phyloP scores from a whole-genome alignment of 2,113 vertebrate genomes.

The Scatophagus argus region DNA sequence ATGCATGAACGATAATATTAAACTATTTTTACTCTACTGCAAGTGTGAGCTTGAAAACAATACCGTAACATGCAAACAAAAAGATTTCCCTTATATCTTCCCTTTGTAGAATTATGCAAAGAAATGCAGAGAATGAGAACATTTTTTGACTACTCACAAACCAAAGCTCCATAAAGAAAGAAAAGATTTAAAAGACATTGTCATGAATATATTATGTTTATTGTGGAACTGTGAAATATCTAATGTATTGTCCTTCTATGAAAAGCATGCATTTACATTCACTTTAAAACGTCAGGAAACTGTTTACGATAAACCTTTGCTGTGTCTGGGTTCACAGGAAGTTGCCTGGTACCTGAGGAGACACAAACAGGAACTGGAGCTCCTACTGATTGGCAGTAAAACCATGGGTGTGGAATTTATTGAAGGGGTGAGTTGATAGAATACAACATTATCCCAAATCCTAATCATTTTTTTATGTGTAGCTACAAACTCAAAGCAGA shows the following conservation, averaged over 20 bases:
- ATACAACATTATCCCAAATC: background rate
- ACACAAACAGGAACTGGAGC: conserved; percentile 89
- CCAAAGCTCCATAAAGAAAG: too few relatives aligned
- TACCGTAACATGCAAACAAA: background rate
- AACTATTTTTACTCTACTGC: background rate
- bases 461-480: background rate
- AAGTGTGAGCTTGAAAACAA: background rate
- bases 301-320: background rate
- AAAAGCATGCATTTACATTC: background rate
- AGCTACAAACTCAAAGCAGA: background rate
- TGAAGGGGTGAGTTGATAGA: conserved; percentile 85
- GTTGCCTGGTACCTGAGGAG: conserved; percentile 85
- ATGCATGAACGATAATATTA: background rate
- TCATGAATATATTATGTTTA: background rate
- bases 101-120: background rate
- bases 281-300: background rate
- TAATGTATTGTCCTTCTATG: background rate
- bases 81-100: background rate
- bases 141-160: too few relatives aligned
- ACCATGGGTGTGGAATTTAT: conserved; percentile 87
- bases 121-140: background rate
- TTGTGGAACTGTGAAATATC: background rate
- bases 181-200: background rate
- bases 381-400: conserved; percentile 86
- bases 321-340: conserved; percentile 80